phyloP scores from a whole-genome alignment of 2,113 vertebrate genomes.

The Xiphophorus couchianus region DNA sequence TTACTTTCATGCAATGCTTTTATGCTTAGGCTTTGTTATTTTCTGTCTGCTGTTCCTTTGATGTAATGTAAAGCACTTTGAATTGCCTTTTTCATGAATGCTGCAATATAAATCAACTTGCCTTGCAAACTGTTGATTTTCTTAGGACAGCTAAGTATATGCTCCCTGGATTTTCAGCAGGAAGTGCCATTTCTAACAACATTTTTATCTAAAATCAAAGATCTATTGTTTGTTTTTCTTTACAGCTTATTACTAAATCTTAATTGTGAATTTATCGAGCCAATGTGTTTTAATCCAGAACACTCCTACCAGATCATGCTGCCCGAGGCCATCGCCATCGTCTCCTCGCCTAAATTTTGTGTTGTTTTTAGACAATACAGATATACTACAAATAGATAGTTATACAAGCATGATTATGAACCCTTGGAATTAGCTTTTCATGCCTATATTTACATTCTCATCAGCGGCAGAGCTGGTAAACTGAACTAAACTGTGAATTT shows the following conservation, averaged over 20 bases:
- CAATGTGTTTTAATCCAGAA: too few species aligned
- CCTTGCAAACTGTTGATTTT: neutral
- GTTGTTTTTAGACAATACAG: too few species aligned
- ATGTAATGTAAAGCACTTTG: neutral
- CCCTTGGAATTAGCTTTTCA: too few species aligned
- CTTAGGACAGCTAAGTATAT: neutral
- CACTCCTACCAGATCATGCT: too few species aligned
- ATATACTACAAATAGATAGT: too few species aligned
- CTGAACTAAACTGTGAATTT: too few species aligned
- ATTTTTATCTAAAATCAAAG: neutral
- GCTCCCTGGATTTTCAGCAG: neutral
- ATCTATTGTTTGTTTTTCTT: neutral
- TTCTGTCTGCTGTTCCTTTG: neutral
- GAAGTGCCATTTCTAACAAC: too few species aligned
- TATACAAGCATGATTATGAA: too few species aligned
- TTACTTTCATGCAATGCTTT: neutral
- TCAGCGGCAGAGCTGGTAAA: too few species aligned
- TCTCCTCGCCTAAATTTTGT: too few species aligned
- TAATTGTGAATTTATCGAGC: neutral
- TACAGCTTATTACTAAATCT: neutral
- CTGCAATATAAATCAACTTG: neutral
- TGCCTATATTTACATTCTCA: too few species aligned
- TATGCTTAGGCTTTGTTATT: neutral
- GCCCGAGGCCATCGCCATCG: too few species aligned
- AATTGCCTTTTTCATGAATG: neutral